A percentile compares a stretch with the other conserved stretches of the same genome.
phyloP scores from a whole-genome alignment of 2,113 vertebrate species.

The Labeo catla region DNA sequence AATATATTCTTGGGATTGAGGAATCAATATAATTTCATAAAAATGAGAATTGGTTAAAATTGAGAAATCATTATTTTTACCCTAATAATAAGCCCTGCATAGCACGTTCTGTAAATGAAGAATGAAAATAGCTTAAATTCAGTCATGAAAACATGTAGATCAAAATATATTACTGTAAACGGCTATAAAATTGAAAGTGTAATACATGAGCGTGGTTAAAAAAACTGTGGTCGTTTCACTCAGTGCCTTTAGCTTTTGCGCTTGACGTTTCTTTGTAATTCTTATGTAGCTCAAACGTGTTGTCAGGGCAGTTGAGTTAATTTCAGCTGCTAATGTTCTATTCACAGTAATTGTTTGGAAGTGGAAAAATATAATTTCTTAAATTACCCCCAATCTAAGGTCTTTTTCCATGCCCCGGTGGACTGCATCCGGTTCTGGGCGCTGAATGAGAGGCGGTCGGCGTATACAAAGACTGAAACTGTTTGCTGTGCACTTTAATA shows the following conservation, averaged over 20 bases:
- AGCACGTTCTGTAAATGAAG: neutral
- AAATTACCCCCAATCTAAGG: constrained; percentile 45
- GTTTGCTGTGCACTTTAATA: constrained; percentile 30
- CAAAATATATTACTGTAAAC: constrained; percentile 39
- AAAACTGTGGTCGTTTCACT: constrained; percentile 4
- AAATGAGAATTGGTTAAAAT: too few species aligned
- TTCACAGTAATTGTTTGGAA: constrained; percentile 42
- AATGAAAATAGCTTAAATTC: neutral
- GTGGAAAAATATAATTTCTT: constrained; percentile 48
- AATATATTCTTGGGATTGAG: too few species aligned
- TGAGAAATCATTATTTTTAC: too few species aligned
- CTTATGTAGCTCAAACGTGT: constrained; percentile 22
- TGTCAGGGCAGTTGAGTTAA: constrained; percentile 20
- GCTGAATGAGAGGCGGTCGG: neutral
- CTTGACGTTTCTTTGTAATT: constrained; percentile 35
- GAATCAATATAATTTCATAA: too few species aligned
- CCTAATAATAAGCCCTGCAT: neutral
- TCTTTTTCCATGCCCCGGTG: constrained; percentile 15
- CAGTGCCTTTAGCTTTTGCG: neutral
- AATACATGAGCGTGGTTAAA: constrained; percentile 38
- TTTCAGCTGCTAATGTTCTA: constrained; percentile 34
- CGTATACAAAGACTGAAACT: constrained; percentile 19
- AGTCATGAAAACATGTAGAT: neutral
- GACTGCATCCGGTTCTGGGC: constrained; percentile 4
- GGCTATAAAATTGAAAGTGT: constrained; percentile 38